Evolutionary conservation across 2,888 invertebrate species (phyloP), one percentile per base, ranked within the genome.

Genomic region (Ophion obscuratus): DNA sequence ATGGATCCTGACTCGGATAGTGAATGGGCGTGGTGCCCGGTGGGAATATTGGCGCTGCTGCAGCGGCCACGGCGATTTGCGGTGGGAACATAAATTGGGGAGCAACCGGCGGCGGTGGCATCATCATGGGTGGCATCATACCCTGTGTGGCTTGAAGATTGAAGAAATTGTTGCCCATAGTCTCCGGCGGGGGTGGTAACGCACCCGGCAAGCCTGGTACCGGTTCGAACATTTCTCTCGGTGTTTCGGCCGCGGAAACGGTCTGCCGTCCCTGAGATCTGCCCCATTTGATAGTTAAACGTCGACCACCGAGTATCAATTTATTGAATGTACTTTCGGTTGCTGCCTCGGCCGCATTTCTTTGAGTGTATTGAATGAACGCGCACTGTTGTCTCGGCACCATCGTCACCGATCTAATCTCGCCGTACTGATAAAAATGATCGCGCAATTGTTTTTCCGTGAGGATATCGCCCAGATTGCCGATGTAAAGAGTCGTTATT

Each of bases 251-350:
- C 7, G 95, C 95, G 0, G 94, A 92, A 4, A 94, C 92, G 1
- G 95, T 95, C 85, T 96, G 96, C 70, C 96, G 95, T 2, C 97
- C 99, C 95, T 99, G 99, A 0, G 99, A 98, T 91, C 98, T 97
- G 0, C 99, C 99, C 99, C 99, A 99, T 93, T 99, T 99, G 87
- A 99, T 99, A n/a, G 98, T 98, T 2, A 99, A 95, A 71, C 99
- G 95, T 87, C 98, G 96, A 0, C 98, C 98, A 57, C 97, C 97
- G 47, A 97, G 93, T 83, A 97, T 96, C 47, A 99, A 95, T 92
- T 99, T 98, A 93, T 99, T 99, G 93, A 99, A 99, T 0, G 99
- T 98, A 92, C 98, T 97, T 90, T 99, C 99, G 0, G 99, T 98
- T 0, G 99, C 99, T 88, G 97, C 95, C 94, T 99, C 99, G 0